Evolutionary conservation across 1,140 invertebrate species (phyloP).

Genomic region (Euura saliciscinereae): DNA sequence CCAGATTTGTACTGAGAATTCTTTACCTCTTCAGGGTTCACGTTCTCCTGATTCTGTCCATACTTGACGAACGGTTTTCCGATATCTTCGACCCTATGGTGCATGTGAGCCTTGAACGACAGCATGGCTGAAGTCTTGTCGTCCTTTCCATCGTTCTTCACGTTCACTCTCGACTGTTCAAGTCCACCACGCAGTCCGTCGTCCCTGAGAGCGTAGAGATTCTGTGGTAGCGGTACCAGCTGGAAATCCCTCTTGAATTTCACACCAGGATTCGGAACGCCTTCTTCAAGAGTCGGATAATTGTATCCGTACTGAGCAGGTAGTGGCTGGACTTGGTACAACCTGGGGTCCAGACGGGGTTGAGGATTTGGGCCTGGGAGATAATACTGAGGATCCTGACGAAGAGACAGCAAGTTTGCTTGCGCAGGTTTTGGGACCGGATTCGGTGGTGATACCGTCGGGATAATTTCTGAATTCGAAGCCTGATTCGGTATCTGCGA

Average conservation of each 20-base stretch:
- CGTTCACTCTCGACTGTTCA: slow-evolving; percentile 8
- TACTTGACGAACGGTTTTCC: slow-evolving; percentile 25
- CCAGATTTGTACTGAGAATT: too few species aligned
- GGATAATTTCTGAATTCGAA: too few species aligned
- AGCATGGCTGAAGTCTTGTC: slow-evolving; percentile 25
- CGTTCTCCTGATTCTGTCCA: background rate
- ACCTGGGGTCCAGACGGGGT: background rate
- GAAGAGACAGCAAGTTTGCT: background rate
- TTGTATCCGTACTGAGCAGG: background rate
- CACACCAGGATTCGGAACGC: background rate
- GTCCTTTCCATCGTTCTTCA: background rate
- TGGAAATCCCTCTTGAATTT: slow-evolving; percentile 27
- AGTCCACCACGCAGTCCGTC: slow-evolving; percentile 6
- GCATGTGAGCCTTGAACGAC: slow-evolving; percentile 31
- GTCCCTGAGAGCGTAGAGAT: slow-evolving; percentile 22
- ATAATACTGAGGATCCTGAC: too few species aligned
- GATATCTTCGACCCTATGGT: slow-evolving; percentile 28
- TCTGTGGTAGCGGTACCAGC: slow-evolving; percentile 21
- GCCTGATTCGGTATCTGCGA: background rate
- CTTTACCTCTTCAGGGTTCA: background rate
- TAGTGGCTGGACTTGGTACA: too few species aligned
- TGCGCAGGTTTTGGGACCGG: background rate
- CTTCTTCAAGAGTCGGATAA: background rate
- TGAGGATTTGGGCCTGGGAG: background rate
- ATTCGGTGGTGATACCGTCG: too few species aligned